These are phyloP conservation scores for Arbacia lixula DNA, from an alignment of 53 echinoderm and acorn worm species.

Conservation along the genomic window DNA sequence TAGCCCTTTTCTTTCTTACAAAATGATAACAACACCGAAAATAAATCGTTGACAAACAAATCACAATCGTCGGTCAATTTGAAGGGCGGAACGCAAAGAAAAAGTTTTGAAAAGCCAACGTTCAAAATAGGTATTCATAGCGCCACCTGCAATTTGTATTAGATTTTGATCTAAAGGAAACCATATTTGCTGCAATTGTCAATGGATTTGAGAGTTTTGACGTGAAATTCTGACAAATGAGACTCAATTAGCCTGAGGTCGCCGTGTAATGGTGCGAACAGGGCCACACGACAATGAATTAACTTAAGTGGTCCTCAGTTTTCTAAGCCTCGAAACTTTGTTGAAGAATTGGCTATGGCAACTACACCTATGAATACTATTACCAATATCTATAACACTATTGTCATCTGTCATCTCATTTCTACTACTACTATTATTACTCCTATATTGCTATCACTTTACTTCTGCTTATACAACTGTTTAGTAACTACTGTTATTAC, in stretches of 20 bases:
- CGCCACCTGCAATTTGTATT: not conserved
- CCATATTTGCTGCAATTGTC: slow-evolving; percentile 17
- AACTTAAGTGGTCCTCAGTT: too few relatives aligned
- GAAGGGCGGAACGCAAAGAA: slow-evolving; percentile 30
- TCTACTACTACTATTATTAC: too few relatives aligned
- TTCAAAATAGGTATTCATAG: slow-evolving; percentile 7
- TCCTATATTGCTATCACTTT: too few relatives aligned
- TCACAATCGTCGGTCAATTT: slow-evolving; percentile 20
- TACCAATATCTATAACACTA: too few relatives aligned
- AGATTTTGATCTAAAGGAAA: slow-evolving; percentile 30
- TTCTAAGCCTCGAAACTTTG: too few relatives aligned
- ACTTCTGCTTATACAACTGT: not conserved
- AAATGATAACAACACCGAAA: slow-evolving; percentile 33
- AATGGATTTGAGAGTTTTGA: slow-evolving; percentile 30
- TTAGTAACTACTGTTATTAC: not conserved
- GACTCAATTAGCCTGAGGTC: too few relatives aligned
- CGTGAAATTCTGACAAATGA: too few relatives aligned
- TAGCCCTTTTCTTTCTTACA: slow-evolving; percentile 14
- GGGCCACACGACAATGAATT: too few relatives aligned
- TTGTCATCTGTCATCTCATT: too few relatives aligned
- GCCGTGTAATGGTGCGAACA: not conserved
- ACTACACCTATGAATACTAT: too few relatives aligned
- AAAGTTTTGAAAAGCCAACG: not conserved
- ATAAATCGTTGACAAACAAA: slow-evolving; percentile 22
- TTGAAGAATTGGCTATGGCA: too few relatives aligned